Evolutionary conservation across 2,113 vertebrate genomes (phyloP), one percentile per base, ranked within the genome.

Genomic region (Eonycteris spelaea): DNA sequence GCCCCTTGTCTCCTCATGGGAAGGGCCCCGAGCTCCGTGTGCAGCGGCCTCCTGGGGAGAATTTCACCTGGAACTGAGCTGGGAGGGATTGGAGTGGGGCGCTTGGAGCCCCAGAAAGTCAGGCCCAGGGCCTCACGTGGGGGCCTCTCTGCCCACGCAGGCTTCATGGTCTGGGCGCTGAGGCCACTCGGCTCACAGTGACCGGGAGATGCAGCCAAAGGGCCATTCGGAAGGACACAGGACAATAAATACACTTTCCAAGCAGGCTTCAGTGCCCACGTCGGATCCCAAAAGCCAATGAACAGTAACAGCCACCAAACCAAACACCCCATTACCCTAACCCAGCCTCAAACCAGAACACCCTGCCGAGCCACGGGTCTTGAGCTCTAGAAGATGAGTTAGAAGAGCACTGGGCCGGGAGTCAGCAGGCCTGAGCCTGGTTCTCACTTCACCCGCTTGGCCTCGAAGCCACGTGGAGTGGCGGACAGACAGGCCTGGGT

Each of bases 21-120:
- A 97, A 97, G 97, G 93, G 96, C 30, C 91, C 86, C 75, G 68
- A 94, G 11, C 74, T 96, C 95, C 80, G 33, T 59, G 67, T 79
- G 73, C 78, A 67, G 38, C 63, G 43, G 38, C 91, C 61, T 97
- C 79, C 16, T 16, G 51, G 89, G 74, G 97, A 97, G 90, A 92
- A 43, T 21, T 95, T 51, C 89, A 71, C 63, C 24, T 38, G 96
- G 86, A 96, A 94, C 80, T 40, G 35, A 61, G 53, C 21, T 5
- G 43, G 19, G n/a, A n/a, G 14, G 2, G 59, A 82, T 51, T 51
- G 13, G 48, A 13, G 48, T 51, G 48, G 13, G 48, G 48, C 26
- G 22, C 0, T 7, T 7, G 12, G 45, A 8, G 28, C 18, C 19
- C 28, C 1, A 1, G 79, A 33, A 33, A 22, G 40, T 71, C 2